Percentiles rank a stretch among this genome's conserved stretches.
These are phyloP conservation scores for Drosophila suzukii DNA, from an alignment of 1,140 invertebrate genomes.

Conservation along the genomic window DNA sequence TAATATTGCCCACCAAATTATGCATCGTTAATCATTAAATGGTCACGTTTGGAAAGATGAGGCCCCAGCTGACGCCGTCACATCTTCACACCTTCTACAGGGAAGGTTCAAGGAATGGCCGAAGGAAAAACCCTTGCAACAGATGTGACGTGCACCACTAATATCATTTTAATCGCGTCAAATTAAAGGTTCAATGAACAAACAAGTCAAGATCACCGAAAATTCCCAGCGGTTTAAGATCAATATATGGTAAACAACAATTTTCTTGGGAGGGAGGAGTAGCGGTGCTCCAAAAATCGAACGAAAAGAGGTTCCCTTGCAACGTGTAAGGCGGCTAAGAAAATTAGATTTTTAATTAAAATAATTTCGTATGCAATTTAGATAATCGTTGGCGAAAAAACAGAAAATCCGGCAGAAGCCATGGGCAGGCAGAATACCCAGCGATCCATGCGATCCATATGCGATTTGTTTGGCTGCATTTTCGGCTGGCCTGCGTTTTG, in stretches of 20 bases:
- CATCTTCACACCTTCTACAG: slow-evolving; percentile 69
- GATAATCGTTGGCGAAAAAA: slow-evolving; percentile 81
- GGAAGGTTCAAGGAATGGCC: slow-evolving; percentile 26
- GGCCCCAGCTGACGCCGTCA: slow-evolving; percentile 65
- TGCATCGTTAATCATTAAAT: slow-evolving; percentile 81
- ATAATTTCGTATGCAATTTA: slow-evolving; percentile 85
- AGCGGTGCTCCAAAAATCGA: neutral
- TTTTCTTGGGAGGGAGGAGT: slow-evolving; percentile 3
- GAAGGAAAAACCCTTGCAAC: slow-evolving; percentile 51
- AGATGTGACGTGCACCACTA: slow-evolving; percentile 60
- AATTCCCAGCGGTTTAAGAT: slow-evolving; percentile 42
- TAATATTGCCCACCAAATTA: slow-evolving; percentile 60
- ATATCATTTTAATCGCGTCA: slow-evolving; percentile 81
- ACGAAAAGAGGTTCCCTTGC: neutral
- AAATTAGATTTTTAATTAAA: slow-evolving; percentile 85
- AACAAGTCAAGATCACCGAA: slow-evolving; percentile 17
- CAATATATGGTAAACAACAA: slow-evolving; percentile 51
- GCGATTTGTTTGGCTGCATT: slow-evolving; percentile 74
- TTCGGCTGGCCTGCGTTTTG: slow-evolving; percentile 48
- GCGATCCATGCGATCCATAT: slow-evolving; percentile 62
- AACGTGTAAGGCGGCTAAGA: slow-evolving; percentile 41
- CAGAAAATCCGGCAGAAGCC: slow-evolving; percentile 44
- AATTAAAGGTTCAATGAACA: slow-evolving; percentile 76
- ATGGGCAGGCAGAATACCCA: slow-evolving; percentile 9
- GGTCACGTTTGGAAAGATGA: slow-evolving; percentile 40